Evolutionary conservation across 2,888 invertebrate genomes (phyloP), one percentile per base, ranked within the genome.

Genomic region (Lasioglossum zephyrum): DNA sequence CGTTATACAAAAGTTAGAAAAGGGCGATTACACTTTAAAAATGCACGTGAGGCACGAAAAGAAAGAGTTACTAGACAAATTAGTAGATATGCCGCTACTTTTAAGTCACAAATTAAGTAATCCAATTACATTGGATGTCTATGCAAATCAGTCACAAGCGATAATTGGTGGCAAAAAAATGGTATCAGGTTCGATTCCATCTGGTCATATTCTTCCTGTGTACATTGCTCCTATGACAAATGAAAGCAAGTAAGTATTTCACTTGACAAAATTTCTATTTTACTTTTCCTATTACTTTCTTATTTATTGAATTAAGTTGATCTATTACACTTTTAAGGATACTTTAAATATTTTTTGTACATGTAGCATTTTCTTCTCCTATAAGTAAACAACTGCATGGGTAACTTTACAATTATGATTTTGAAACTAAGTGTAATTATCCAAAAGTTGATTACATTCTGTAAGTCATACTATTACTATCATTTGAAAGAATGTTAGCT

Each of bases 11-110:
- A 99, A 99, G 95, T 95, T 99, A 89, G 99, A 99, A 89, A 99
- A 99, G 95, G 99, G 99, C 36, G 99, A 99, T 89, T 99, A 99
- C 95, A 97, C 97, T 0, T 96, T 99, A 13, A 97, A 97, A 70
- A 95, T 99, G 92, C 98, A 98, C 95, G 96, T 99, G 18, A 97
- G 99, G 0, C 99, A 99, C 95, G 99, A 99, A 92, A 98, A 97
- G 94, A 97, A 97, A 88, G 97, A 98, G 47, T 95, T 98, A 79
- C 96, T 99, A 85, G 99, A 99, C 91, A 97, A 97, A 95, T 95
- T 99, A 77, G 96, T 97, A 47, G 99, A 99, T 85, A 95, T 97
- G 92, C 97, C 97, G 0, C 95, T 99, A 87, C 94, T 97, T 66
- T 95, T 98, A 26, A 96, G 97, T 90, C 98, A 97, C 95, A 98